phyloP scores from a whole-genome alignment of 1,140 invertebrate genomes.

The Lutraria rhynchaena region DNA sequence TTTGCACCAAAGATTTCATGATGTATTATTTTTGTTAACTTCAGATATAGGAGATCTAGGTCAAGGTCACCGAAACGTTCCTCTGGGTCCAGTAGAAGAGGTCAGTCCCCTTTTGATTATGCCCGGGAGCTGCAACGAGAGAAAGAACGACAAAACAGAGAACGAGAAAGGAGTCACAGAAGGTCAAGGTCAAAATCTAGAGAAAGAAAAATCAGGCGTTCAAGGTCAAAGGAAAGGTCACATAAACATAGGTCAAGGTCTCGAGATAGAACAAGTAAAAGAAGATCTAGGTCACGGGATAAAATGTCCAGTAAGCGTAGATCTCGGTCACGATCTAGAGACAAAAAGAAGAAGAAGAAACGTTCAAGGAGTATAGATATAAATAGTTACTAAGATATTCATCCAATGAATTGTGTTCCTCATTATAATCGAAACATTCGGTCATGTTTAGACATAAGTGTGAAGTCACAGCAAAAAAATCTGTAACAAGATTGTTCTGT shows the following conservation, averaged over 20 bases:
- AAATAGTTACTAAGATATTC: too few relatives aligned
- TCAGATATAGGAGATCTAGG: constrained; percentile 19
- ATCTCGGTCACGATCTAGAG: constrained; percentile 36
- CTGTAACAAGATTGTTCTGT: too few relatives aligned
- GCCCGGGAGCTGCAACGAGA: constrained; percentile 74
- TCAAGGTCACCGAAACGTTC: constrained; percentile 47
- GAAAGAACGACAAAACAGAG: constrained; percentile 71
- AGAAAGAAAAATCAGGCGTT: constrained; percentile 37
- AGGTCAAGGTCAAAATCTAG: constrained; percentile 51
- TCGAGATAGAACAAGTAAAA: constrained; percentile 40
- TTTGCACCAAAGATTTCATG: background rate
- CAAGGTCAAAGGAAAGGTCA: constrained; percentile 39
- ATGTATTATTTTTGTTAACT: background rate
- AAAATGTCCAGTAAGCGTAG: constrained; percentile 8
- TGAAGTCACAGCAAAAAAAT: too few relatives aligned
- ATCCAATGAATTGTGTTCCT: too few relatives aligned
- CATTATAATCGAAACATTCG: too few relatives aligned
- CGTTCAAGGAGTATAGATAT: constrained; percentile 16
- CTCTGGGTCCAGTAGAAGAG: constrained; percentile 30
- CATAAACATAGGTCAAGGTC: constrained; percentile 53
- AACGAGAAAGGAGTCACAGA: constrained; percentile 60
- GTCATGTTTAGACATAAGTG: too few relatives aligned
- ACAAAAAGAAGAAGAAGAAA: constrained; percentile 49
- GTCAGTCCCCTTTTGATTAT: constrained; percentile 66
- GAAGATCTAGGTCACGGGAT: constrained; percentile 51